phyloP scores from a whole-genome alignment of 2,113 vertebrate species.

The Proteles cristata region DNA sequence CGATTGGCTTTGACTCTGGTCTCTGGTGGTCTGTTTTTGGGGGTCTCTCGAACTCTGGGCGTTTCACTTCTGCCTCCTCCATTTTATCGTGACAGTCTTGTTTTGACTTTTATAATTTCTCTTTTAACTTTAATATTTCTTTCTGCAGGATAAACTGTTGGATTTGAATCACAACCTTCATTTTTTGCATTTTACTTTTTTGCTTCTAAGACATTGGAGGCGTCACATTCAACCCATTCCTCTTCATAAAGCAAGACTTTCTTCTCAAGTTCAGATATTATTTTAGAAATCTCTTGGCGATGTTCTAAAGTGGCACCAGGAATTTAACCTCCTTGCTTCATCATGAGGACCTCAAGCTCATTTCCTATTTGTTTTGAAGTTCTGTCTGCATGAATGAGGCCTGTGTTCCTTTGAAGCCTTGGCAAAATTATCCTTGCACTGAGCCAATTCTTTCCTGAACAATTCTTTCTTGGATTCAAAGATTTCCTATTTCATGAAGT shows the following conservation, averaged over 20 bases:
- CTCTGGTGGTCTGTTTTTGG: no score
- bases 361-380: constrained; percentile 91
- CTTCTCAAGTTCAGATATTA: constrained; percentile 93
- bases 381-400: constrained; percentile 92
- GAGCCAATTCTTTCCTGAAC: constrained; percentile 92
- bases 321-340: constrained; percentile 89
- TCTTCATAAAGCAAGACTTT: constrained; percentile 94
- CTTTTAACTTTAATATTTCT: constrained; percentile 91
- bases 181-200: constrained; percentile 89
- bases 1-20: no score
- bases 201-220: constrained; percentile 89
- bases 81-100: constrained; percentile 91
- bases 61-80: constrained; percentile 90
- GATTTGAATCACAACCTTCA: constrained; percentile 92
- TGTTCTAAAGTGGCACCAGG: constrained; percentile 85
- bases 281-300: constrained; percentile 91
- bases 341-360: constrained; percentile 91
- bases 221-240: constrained; percentile 90
- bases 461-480: constrained; percentile 89
- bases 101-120: constrained; percentile 93
- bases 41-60: no score
- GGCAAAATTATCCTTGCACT: constrained; percentile 89
- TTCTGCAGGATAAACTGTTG: constrained; percentile 91
- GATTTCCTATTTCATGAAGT: constrained; percentile 90
- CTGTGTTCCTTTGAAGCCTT: constrained; percentile 94